Conservation (phyloP, 2,113 vertebrate genomes). For the Megaleporinus macrocephalus region DNA sequence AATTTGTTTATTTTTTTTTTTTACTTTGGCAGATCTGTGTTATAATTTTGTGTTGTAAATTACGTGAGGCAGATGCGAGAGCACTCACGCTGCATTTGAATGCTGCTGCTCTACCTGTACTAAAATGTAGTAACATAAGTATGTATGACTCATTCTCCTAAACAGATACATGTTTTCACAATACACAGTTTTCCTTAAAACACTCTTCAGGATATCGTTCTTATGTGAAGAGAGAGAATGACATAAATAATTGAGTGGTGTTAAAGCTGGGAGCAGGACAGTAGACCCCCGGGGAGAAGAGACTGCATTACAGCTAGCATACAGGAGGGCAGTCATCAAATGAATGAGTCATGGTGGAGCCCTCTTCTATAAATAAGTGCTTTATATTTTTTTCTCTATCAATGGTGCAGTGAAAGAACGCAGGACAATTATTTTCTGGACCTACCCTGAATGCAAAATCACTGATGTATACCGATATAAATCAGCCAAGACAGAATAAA, state of each 20-base stretch:
- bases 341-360: not conserved
- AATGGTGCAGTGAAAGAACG: not conserved
- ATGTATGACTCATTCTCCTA: no score
- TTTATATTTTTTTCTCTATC: not conserved
- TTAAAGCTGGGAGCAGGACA: not conserved
- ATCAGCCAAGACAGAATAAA: not conserved
- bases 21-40: no score
- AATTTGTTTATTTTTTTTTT: no score
- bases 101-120: no score
- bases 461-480: not conserved
- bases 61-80: no score
- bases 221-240: not conserved
- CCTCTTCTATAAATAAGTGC: not conserved
- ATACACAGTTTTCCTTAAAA: no score
- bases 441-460: not conserved
- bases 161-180: no score
- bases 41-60: no score
- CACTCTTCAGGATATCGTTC: not conserved
- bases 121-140: no score
- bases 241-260: not conserved
- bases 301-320: not conserved
- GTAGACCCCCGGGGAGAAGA: not conserved
- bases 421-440: not conserved
- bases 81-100: no score
- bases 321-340: not conserved